Evolutionary conservation across 2,797 vertebrate species (phyloP).

Genomic region (Potorous gilbertii): DNA sequence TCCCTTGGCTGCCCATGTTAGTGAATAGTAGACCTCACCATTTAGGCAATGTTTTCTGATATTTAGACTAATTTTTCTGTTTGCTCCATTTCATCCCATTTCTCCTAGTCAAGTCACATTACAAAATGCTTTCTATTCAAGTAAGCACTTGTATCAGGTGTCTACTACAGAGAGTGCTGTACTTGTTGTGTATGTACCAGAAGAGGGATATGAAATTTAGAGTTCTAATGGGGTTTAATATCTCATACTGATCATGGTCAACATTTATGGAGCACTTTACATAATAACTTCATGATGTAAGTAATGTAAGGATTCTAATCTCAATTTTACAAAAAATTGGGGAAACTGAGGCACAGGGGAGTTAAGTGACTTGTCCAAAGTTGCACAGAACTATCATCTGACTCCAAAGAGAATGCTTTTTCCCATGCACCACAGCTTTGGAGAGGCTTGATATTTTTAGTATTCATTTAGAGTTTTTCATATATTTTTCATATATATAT

Average conservation of each 20-base stretch:
- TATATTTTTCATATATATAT: too few relatives aligned
- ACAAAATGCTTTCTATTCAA: slow-evolving; percentile 1
- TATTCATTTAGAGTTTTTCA: slow-evolving; percentile 18
- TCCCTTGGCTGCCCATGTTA: slow-evolving; percentile 63
- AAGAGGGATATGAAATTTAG: neutral
- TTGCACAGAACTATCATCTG: neutral
- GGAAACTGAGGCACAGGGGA: neutral
- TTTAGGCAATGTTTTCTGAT: slow-evolving; percentile 58
- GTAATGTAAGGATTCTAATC: neutral
- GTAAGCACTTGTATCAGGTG: neutral
- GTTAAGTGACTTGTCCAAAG: neutral
- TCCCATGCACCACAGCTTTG: neutral
- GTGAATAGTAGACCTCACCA: slow-evolving; percentile 59
- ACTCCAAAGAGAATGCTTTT: neutral
- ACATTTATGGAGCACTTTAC: neutral
- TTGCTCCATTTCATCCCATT: slow-evolving; percentile 55
- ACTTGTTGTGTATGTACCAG: neutral
- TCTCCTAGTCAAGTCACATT: slow-evolving; percentile 55
- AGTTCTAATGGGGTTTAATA: neutral
- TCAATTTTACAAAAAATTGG: neutral
- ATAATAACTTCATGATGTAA: neutral
- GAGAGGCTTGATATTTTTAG: slow-evolving; percentile 15
- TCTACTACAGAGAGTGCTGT: neutral
- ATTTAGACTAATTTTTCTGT: slow-evolving; percentile 68
- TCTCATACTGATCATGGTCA: neutral